A percentile compares a stretch with the other conserved stretches of the same genome.
phyloP scores from a whole-genome alignment of 2,113 vertebrate species.

The Ophiodon elongatus region DNA sequence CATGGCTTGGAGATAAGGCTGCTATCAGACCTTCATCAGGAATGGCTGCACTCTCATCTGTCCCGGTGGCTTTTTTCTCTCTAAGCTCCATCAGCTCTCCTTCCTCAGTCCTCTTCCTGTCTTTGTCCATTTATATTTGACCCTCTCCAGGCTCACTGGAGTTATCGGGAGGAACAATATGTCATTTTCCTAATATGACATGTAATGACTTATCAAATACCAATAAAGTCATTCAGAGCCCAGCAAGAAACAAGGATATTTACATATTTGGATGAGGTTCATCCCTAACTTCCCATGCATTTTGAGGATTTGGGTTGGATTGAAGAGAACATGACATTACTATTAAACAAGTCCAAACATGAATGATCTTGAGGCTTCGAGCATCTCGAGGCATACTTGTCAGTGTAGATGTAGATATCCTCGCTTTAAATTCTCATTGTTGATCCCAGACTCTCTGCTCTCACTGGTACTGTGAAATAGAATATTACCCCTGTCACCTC shows the following conservation, averaged over 20 bases:
- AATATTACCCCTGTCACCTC: background rate
- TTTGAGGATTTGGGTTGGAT: conserved; percentile 17
- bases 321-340: conserved; percentile 3
- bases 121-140: conserved; percentile 55
- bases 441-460: conserved; percentile 9
- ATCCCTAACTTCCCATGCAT: background rate
- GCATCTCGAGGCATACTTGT: conserved; percentile 16
- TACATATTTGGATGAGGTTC: background rate
- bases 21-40: conserved; percentile 69
- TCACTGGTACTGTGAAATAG: background rate
- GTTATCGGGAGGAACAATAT: conserved; percentile 1
- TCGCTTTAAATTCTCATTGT: conserved; percentile 18
- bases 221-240: background rate
- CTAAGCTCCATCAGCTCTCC: conserved; percentile 59
- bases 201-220: no score
- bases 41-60: conserved; percentile 65
- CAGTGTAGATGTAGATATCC: conserved; percentile 1
- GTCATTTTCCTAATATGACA: conserved; percentile 18
- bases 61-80: conserved; percentile 53
- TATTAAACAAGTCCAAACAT: conserved; percentile 9
- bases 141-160: conserved; percentile 16
- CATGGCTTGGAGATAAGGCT: conserved; percentile 63
- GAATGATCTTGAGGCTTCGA: conserved; percentile 14
- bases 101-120: conserved; percentile 33
- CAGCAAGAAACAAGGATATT: background rate